Conservation (phyloP, 2,797 vertebrate genomes). For the Dermochelys coriacea region DNA sequence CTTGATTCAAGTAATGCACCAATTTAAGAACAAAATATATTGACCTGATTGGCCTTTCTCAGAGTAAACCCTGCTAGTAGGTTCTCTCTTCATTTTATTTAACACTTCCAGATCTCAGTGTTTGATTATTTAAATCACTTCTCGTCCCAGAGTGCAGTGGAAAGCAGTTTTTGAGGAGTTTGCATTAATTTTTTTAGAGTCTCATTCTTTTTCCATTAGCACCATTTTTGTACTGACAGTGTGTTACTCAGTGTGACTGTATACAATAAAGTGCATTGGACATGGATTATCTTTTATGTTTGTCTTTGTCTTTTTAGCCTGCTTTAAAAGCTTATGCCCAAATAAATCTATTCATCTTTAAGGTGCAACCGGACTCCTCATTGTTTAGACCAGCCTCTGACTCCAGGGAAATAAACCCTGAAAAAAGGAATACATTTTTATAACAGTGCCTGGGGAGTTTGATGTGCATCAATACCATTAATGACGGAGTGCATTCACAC, state of each 20-base stretch:
- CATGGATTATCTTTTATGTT: neutral
- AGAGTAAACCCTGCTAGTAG: neutral
- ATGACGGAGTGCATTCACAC: too few species aligned
- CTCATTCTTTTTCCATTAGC: fast-evolving
- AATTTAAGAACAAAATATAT: neutral
- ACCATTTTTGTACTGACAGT: neutral
- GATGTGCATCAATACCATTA: neutral
- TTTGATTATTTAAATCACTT: neutral
- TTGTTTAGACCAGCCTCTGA: neutral
- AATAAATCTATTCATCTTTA: too few species aligned
- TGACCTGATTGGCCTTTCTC: neutral
- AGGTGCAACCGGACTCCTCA: too few species aligned
- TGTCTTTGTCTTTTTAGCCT: neutral
- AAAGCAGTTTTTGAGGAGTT: neutral
- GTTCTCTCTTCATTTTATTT: neutral
- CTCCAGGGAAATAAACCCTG: neutral
- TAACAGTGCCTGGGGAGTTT: neutral
- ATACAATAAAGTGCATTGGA: neutral
- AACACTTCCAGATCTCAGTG: neutral
- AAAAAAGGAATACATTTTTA: neutral
- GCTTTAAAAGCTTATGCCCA: too few species aligned
- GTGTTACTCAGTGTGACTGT: neutral
- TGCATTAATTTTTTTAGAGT: neutral
- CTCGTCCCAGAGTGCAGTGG: neutral
- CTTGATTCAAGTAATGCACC: neutral